These are phyloP conservation scores for Drosophila murphyi DNA, from an alignment of 1,140 invertebrate species.

Conservation along the genomic window DNA sequence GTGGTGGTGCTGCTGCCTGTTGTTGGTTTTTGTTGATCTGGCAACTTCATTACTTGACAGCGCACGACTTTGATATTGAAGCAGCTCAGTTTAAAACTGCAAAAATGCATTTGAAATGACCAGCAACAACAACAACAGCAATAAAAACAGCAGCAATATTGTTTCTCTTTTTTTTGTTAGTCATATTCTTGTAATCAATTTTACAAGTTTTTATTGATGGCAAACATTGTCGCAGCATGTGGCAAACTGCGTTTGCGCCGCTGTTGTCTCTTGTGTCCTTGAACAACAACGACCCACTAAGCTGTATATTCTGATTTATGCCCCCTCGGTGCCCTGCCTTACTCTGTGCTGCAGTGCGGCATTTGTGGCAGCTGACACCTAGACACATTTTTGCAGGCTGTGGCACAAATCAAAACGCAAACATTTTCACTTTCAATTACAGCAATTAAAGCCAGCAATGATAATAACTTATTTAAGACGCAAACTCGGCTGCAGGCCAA, in stretches of 20 bases:
- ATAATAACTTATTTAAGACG: conserved; percentile 82
- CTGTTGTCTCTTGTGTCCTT: conserved; percentile 57
- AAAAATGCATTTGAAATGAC: conserved; percentile 61
- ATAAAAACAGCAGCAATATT: conserved; percentile 29
- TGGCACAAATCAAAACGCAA: conserved; percentile 81
- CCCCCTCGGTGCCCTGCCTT: not conserved
- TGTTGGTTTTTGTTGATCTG: conserved; percentile 80
- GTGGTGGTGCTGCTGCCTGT: conserved; percentile 26
- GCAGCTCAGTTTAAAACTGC: conserved; percentile 19
- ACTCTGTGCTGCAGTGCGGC: conserved; percentile 41
- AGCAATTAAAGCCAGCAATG: conserved; percentile 82
- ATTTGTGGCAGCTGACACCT: conserved; percentile 64
- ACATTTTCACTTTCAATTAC: conserved; percentile 83
- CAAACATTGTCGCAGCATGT: conserved; percentile 58
- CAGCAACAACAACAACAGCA: conserved; percentile 36
- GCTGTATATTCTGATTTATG: not conserved
- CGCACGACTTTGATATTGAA: conserved; percentile 77
- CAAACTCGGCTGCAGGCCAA: conserved; percentile 21
- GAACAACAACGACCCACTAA: conserved; percentile 33
- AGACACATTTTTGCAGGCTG: conserved; percentile 76
- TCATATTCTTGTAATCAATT: conserved; percentile 75
- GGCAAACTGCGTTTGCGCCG: conserved; percentile 55
- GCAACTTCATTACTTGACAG: conserved; percentile 83
- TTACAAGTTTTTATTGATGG: conserved; percentile 77
- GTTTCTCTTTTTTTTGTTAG: conserved; percentile 6